Percentiles rank a stretch among this genome's conserved stretches.
These are phyloP conservation scores for Calcarius lapponicus DNA, from an alignment of 2,797 vertebrate genomes.

Conservation along the genomic window DNA sequence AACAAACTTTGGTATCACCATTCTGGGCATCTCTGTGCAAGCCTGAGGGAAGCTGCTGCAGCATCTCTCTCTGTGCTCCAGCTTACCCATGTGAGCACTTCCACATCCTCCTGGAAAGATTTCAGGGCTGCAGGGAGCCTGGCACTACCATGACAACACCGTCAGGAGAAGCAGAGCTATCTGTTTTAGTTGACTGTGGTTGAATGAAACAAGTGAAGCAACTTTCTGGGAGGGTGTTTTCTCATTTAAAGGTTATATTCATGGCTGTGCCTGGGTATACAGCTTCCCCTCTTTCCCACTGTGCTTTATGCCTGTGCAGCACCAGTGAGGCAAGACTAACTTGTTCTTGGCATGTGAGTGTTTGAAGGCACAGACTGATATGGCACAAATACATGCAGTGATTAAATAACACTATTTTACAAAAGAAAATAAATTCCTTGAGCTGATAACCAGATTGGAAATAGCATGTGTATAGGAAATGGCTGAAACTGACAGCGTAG, in stretches of 20 bases:
- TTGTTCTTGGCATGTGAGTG: not conserved
- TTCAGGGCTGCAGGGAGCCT: not conserved
- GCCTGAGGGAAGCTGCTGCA: not conserved
- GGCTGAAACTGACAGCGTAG: not conserved
- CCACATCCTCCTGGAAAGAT: not conserved
- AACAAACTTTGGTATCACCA: not conserved
- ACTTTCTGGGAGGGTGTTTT: not conserved
- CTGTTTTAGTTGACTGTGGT: not conserved
- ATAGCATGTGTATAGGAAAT: not conserved
- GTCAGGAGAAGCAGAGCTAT: not conserved
- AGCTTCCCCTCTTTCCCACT: not conserved
- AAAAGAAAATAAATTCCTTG: not conserved
- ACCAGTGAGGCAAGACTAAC: not conserved
- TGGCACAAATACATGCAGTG: not conserved
- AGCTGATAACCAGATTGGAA: not conserved
- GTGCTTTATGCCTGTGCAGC: not conserved
- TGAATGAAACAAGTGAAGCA: not conserved
- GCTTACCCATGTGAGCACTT: not conserved
- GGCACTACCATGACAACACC: not conserved
- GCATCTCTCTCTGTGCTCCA: fast-evolving
- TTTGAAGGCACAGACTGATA: not conserved
- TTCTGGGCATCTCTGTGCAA: not conserved
- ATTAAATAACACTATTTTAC: not conserved
- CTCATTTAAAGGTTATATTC: not conserved
- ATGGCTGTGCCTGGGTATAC: not conserved